Evolutionary conservation across 2,888 invertebrate genomes (phyloP).

Genomic region (Disparrhopalites patrizii): DNA sequence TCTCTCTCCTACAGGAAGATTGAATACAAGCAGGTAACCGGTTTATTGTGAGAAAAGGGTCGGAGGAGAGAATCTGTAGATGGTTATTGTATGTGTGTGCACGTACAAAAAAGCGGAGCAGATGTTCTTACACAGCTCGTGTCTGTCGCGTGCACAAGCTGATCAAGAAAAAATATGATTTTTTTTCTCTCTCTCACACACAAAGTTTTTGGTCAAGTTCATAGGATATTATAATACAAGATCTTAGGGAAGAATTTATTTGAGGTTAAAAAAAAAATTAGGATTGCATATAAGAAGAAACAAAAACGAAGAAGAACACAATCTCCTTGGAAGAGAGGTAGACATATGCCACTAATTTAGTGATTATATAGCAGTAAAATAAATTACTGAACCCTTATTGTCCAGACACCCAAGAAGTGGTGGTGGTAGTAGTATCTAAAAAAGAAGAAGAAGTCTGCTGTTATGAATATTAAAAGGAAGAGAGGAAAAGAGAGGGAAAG

Average conservation of each 20-base stretch:
- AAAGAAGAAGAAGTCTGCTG: too few species aligned
- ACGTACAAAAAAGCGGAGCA: conserved; percentile 24
- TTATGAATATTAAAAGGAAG: background rate
- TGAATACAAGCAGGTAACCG: conserved; percentile 27
- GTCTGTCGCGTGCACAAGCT: conserved; percentile 34
- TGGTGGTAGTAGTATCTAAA: too few species aligned
- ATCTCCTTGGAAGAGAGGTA: too few species aligned
- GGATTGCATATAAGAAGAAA: too few species aligned
- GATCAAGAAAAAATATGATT: conserved; percentile 20
- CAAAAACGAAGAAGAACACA: too few species aligned
- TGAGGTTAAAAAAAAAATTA: too few species aligned
- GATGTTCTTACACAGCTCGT: conserved; percentile 36
- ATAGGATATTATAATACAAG: too few species aligned
- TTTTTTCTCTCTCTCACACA: too few species aligned
- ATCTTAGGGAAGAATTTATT: too few species aligned
- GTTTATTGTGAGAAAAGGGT: conserved; percentile 24
- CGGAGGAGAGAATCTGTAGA: conserved; percentile 22
- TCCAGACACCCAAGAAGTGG: background rate
- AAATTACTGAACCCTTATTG: conserved; percentile 3
- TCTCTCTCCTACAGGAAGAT: too few species aligned
- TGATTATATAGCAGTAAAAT: conserved; percentile 1
- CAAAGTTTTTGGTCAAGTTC: background rate
- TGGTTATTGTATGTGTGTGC: too few species aligned
- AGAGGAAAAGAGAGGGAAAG: too few species aligned
- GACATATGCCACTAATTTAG: conserved; percentile 2